Conservation (phyloP, 2,797 vertebrate genomes). For the Hirundo rustica region DNA sequence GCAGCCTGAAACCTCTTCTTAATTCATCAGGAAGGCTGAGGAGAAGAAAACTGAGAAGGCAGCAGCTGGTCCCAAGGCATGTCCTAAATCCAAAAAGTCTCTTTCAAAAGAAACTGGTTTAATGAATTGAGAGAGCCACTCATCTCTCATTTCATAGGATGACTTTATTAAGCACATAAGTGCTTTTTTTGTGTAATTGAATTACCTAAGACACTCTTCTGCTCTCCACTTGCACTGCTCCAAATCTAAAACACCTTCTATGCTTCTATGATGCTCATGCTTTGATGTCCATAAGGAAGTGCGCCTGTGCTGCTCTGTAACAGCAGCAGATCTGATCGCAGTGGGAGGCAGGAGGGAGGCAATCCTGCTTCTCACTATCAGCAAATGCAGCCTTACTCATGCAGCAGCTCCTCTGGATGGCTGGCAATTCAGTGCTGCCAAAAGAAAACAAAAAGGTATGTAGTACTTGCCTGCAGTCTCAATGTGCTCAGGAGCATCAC, state of each 20-base stretch:
- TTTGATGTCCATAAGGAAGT: background rate
- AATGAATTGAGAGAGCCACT: background rate
- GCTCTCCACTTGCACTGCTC: background rate
- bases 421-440: background rate
- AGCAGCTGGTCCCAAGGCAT: background rate
- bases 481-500: background rate
- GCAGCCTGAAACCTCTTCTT: background rate
- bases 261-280: background rate
- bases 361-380: background rate
- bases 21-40: background rate
- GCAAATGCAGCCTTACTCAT: background rate
- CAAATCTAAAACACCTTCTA: background rate
- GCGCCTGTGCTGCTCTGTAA: background rate
- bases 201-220: background rate
- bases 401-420: background rate
- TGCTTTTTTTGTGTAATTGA: background rate
- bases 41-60: background rate
- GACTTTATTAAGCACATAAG: background rate
- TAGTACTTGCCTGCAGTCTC: background rate
- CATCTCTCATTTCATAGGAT: background rate
- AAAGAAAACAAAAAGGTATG: background rate
- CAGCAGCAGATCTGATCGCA: accelerated
- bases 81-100: background rate
- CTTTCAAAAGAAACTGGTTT: background rate
- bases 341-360: background rate